Evolutionary conservation across 2,113 vertebrate genomes (phyloP).

Genomic region (Malurus alboscapulatus): DNA sequence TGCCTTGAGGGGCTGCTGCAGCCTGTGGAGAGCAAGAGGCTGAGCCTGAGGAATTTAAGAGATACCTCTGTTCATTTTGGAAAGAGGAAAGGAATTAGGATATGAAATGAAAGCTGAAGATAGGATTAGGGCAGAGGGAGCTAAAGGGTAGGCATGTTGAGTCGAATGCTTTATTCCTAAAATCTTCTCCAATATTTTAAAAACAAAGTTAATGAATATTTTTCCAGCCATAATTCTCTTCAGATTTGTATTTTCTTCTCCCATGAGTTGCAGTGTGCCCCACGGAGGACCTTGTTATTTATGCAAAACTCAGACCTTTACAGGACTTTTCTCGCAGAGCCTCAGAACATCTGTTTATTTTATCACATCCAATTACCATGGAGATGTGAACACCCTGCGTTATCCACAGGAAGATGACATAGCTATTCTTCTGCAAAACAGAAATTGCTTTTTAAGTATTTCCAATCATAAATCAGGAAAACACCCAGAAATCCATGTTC

Average conservation of each 20-base stretch:
- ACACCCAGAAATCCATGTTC: slow-evolving; percentile 14
- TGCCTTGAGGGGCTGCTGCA: background rate
- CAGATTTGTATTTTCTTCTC: background rate
- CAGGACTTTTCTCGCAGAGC: background rate
- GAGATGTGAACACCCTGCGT: slow-evolving; percentile 60
- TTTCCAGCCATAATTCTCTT: background rate
- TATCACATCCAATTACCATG: slow-evolving; percentile 47
- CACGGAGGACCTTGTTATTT: background rate
- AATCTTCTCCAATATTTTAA: background rate
- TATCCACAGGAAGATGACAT: slow-evolving; percentile 67
- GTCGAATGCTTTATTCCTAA: background rate
- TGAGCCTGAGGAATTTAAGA: background rate
- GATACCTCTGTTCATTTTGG: background rate
- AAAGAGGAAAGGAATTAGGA: background rate
- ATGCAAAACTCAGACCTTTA: background rate
- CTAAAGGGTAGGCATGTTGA: background rate
- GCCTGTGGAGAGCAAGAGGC: background rate
- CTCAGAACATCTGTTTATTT: slow-evolving; percentile 58
- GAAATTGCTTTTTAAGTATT: slow-evolving; percentile 60
- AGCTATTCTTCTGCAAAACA: slow-evolving; percentile 59
- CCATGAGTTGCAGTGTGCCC: background rate
- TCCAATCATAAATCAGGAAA: slow-evolving; percentile 57
- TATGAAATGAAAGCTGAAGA: background rate
- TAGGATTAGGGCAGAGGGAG: slow-evolving; percentile 12
- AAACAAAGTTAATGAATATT: background rate